These are phyloP conservation scores for Hirudinaria manillensis DNA, from an alignment of 2,888 invertebrate genomes.

Conservation along the genomic window DNA sequence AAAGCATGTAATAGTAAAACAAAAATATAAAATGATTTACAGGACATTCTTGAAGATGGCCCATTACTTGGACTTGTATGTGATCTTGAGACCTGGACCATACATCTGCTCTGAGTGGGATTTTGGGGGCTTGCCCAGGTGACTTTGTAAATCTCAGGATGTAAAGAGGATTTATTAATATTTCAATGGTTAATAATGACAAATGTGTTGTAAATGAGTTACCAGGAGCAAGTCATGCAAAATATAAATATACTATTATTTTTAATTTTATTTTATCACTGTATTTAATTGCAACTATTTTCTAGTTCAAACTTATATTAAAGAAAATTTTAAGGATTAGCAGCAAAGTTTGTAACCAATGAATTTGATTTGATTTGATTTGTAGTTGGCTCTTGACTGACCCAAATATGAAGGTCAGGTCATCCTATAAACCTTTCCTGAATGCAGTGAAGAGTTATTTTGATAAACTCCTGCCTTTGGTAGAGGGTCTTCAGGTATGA, in stretches of 20 bases:
- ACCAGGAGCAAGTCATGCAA: no score
- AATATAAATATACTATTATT: no score
- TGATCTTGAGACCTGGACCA: slow-evolving; percentile 52
- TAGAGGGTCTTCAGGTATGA: slow-evolving; percentile 56
- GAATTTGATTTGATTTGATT: background rate
- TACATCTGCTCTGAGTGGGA: slow-evolving; percentile 54
- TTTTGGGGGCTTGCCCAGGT: slow-evolving; percentile 53
- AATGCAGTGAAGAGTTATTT: slow-evolving; percentile 55
- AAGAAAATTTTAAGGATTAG: no score
- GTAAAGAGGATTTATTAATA: background rate
- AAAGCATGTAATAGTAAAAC: no score
- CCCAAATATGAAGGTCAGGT: slow-evolving; percentile 57
- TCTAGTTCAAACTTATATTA: no score
- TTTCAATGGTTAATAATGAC: no score
- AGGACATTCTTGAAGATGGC: slow-evolving; percentile 48
- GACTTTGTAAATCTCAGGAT: background rate
- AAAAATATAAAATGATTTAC: slow-evolving; percentile 24
- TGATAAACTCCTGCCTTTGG: slow-evolving; percentile 51
- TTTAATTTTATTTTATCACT: no score
- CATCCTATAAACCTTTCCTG: slow-evolving; percentile 53
- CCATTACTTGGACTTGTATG: slow-evolving; percentile 47
- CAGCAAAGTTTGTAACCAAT: no score
- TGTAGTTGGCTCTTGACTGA: slow-evolving; percentile 58
- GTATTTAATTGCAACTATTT: no score
- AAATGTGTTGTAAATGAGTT: no score